These are phyloP conservation scores for Philaethria dido DNA, from an alignment of 2,888 invertebrate species.

Conservation along the genomic window DNA sequence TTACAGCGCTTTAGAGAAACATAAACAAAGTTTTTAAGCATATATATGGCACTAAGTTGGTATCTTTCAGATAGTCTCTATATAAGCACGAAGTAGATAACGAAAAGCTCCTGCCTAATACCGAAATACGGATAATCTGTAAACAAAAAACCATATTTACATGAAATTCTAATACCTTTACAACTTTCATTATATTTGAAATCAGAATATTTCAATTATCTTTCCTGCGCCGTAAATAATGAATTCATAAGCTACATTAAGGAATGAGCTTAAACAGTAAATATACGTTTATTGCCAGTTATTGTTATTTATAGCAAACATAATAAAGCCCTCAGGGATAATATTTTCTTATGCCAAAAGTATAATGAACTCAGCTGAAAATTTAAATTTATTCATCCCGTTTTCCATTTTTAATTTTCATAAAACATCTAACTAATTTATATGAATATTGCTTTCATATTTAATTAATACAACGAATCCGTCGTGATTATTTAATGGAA, in stretches of 20 bases:
- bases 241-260: conserved; percentile 36
- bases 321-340: conserved; percentile 42
- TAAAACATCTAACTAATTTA: conserved; percentile 32
- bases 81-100: too few species aligned
- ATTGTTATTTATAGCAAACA: conserved; percentile 46
- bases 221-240: conserved; percentile 32
- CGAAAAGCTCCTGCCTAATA: too few species aligned
- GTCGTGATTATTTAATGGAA: neutral
- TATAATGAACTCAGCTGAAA: conserved; percentile 40
- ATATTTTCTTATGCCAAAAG: conserved; percentile 39
- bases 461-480: neutral
- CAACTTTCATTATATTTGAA: conserved; percentile 4
- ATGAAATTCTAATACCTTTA: neutral
- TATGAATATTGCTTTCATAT: conserved; percentile 16
- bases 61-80: too few species aligned
- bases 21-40: too few species aligned
- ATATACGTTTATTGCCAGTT: conserved; percentile 41
- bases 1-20: too few species aligned
- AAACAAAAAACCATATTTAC: neutral
- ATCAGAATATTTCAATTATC: conserved; percentile 32
- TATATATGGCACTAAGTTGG: too few species aligned
- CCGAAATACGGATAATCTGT: too few species aligned
- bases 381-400: conserved; percentile 38
- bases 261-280: conserved; percentile 39
- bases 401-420: conserved; percentile 33